These are phyloP conservation scores for Hemicordylus capensis DNA, from an alignment of 2,113 vertebrate species.

Conservation along the genomic window DNA sequence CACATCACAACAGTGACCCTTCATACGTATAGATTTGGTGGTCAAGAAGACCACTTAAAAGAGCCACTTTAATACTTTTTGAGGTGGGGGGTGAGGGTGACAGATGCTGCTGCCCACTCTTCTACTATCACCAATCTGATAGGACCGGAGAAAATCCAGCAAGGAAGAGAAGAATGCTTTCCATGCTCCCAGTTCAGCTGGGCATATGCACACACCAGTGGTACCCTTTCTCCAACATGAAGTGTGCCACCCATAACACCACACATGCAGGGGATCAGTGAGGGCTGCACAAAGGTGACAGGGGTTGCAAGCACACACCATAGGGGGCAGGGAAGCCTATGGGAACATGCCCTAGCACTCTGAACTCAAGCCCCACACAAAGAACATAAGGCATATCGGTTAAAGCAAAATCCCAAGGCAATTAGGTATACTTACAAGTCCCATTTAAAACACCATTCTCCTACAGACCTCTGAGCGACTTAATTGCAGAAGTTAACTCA, in stretches of 20 bases:
- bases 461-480: background rate
- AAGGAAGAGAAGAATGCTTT: background rate
- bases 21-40: too few relatives aligned
- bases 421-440: background rate
- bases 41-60: background rate
- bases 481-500: background rate
- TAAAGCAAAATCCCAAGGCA: background rate
- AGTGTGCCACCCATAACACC: background rate
- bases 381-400: background rate
- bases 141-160: background rate
- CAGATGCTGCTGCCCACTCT: rapidly evolving
- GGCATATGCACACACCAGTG: background rate
- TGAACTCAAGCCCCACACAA: background rate
- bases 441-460: background rate
- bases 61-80: background rate
- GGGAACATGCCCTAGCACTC: background rate
- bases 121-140: background rate
- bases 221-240: background rate
- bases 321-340: too few relatives aligned
- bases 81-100: too few relatives aligned
- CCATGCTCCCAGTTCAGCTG: background rate
- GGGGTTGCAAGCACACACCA: background rate
- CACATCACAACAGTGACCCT: background rate
- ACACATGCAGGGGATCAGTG: background rate
- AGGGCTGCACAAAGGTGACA: background rate